Conservation (phyloP, 2,113 vertebrate genomes). For the Copsychus sechellarum region DNA sequence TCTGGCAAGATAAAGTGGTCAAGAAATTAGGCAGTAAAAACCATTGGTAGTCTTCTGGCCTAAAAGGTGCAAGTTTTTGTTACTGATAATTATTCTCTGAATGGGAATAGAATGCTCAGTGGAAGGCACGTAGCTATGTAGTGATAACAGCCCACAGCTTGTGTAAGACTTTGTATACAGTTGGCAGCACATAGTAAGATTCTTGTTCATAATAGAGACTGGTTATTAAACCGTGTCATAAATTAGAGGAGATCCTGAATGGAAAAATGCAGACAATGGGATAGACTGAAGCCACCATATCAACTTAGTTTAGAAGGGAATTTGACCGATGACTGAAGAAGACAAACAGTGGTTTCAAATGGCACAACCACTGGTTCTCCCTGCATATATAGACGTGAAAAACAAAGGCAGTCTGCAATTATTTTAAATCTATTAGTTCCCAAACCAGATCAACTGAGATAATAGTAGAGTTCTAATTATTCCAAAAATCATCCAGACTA, state of each 20-base stretch:
- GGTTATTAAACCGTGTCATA: constrained; percentile 8
- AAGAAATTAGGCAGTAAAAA: not conserved
- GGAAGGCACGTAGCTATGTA: not conserved
- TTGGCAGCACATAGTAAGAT: not conserved
- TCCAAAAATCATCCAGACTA: not conserved
- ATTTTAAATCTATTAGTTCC: not conserved
- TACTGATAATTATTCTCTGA: not conserved
- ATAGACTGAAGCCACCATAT: not conserved
- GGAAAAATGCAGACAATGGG: not conserved
- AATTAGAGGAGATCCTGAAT: not conserved
- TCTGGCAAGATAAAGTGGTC: not conserved
- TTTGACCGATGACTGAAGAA: not conserved
- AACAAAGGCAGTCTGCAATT: not conserved
- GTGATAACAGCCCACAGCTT: not conserved
- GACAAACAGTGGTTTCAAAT: not conserved
- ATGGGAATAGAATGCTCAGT: not conserved
- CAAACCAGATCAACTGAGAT: not conserved
- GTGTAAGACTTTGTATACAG: not conserved
- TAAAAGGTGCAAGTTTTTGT: not conserved
- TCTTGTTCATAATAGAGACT: not conserved
- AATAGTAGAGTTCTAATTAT: not conserved
- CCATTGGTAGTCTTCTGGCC: not conserved
- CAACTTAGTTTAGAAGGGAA: not conserved
- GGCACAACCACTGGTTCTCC: not conserved
- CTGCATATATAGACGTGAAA: not conserved